Conservation (phyloP, 2,113 vertebrate species). For the Sceloporus tristichus region DNA sequence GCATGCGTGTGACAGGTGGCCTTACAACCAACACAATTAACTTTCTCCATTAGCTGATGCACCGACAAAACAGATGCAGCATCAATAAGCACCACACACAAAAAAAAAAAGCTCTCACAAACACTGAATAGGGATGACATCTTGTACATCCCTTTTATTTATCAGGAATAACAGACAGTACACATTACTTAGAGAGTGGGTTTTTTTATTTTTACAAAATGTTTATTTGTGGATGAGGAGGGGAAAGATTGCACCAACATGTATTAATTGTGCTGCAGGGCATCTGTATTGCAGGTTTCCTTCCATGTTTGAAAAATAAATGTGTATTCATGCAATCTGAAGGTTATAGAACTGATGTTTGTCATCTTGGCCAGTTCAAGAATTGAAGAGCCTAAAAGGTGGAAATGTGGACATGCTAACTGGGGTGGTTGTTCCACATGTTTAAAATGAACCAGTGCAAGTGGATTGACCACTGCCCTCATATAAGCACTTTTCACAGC, state of each 20-base stretch:
- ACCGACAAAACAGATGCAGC: conserved; percentile 90
- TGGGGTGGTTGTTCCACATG: neutral
- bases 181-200: conserved; percentile 71
- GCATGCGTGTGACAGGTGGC: conserved; percentile 94
- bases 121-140: conserved; percentile 80
- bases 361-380: conserved; percentile 31
- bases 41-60: conserved; percentile 91
- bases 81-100: conserved; percentile 80
- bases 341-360: too few relatives aligned
- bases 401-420: neutral
- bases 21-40: conserved; percentile 96
- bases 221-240: conserved; percentile 24
- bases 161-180: conserved; percentile 75
- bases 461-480: neutral
- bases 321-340: conserved; percentile 9
- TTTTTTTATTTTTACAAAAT: neutral
- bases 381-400: conserved; percentile 10
- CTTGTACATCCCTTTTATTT: conserved; percentile 84
- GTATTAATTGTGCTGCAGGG: conserved; percentile 18
- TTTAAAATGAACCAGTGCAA: neutral
- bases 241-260: conserved; percentile 43
- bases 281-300: conserved; percentile 13
- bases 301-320: conserved; percentile 3
- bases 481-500: neutral
- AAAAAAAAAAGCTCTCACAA: conserved; percentile 74